Base-by-base conservation (phyloP, 2,113 vertebrate genomes). In the Poicephalus gulielmi region DNA sequence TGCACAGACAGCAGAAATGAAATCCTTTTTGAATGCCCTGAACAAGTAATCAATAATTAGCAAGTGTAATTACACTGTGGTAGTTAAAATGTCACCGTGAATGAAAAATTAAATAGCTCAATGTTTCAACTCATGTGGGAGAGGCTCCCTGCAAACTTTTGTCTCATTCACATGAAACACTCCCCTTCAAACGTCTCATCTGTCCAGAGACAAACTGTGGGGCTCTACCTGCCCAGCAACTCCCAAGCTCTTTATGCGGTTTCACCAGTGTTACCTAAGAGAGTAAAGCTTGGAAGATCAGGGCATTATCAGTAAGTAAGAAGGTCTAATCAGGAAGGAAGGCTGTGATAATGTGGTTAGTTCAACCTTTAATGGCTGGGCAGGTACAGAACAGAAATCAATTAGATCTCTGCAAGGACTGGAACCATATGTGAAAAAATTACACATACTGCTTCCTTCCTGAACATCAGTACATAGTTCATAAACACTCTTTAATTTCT, bases 301-400 rank as follows among this genome's bases (percentile, higher is more conserved):
- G 69, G 69, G 31, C 33, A 3, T 9, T 9, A 31, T 9, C 79
- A 69, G 62, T 73, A 78, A 92, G 52, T 57, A 83, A 83, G 90
- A 78, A 86, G 17, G 64, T 47, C 43, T 87, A 5, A 81, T 13
- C 86, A 82, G 94, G 95, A 95, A 96, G 76, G 82, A 78, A 96
- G 63, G 57, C 17, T 88, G 76, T 53, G 27, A 27, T 39, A 50
- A 90, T 35, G 50, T 0, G 9, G 25, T 94, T 81, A 83, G 68
- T 55, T 81, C 55, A 59, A 1, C 37, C 30, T 49, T 88, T 96
- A 90, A 90, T 2, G 43, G 24, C 30, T 84, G 88, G 90, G 93
- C 94, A 93, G 92, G 83, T 69, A 86, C 76, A 57, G 37, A 71
- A 10, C 33, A 88, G 64, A 52, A 88, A 47, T 70, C 88, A 87